Evolutionary conservation across 2,888 invertebrate species (phyloP).

Genomic region (Keiferia lycopersicella): DNA sequence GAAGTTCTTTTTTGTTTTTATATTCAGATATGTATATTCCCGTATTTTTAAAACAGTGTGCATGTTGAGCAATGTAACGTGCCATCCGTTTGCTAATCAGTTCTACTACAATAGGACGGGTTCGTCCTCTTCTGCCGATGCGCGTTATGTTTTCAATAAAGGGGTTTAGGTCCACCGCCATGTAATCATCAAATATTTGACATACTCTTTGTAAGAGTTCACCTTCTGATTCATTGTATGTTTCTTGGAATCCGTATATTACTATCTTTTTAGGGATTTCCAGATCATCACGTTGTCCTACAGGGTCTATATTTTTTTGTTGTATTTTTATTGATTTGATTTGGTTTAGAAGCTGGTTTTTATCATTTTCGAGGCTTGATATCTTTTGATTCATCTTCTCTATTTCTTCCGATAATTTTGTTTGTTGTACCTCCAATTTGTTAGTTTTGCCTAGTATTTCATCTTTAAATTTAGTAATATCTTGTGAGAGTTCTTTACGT

Average conservation of each 20-base stretch:
- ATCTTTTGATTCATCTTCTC: not conserved
- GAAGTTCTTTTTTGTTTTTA: not conserved
- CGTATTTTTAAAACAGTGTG: slow-evolving; percentile 18
- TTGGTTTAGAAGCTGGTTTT: not conserved
- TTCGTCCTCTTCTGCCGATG: not conserved
- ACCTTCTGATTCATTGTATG: not conserved
- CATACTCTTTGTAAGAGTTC: not conserved
- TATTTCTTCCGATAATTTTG: not conserved
- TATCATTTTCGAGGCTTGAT: not conserved
- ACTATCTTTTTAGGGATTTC: slow-evolving; percentile 1
- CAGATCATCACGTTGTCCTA: not conserved
- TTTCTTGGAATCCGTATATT: slow-evolving; percentile 3
- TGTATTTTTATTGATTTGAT: not conserved
- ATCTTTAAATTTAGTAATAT: not conserved
- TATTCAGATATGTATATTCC: slow-evolving; percentile 19
- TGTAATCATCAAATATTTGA: not conserved
- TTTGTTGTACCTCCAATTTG: not conserved
- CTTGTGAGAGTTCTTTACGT: not conserved
- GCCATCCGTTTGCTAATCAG: slow-evolving; percentile 27
- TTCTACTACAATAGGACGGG: slow-evolving; percentile 16
- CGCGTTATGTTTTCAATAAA: not conserved
- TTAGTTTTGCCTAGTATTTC: not conserved
- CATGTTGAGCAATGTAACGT: slow-evolving; percentile 22
- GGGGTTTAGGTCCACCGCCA: not conserved
- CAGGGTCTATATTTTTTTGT: not conserved